Evolutionary conservation across 2,888 invertebrate genomes (phyloP), one percentile per base, ranked within the genome.

Genomic region (Pachydiplax longipennis): DNA sequence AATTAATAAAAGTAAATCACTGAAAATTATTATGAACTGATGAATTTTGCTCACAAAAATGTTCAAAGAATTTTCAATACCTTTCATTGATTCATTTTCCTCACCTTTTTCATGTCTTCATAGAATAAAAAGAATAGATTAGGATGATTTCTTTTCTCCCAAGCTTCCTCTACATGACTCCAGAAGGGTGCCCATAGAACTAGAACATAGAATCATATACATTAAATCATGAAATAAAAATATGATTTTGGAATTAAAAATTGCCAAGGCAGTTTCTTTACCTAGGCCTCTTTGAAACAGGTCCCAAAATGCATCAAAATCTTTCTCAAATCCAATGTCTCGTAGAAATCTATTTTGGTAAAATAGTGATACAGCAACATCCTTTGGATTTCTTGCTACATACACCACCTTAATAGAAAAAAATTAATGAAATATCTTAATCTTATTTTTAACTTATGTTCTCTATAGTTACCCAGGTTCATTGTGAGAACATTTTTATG

Each of bases 121-220:
- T 98, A 98, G 93, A 97, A 97, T 91, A 98, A 94, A 92, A 97
- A 97, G 0, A 97, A 94, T 91, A 97, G 94, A 93, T 97, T 97
- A 2, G 96, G 94, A 92, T 97, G 94, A 91, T 97, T 92, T 92
- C 96, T 95, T 90, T 95, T 93, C 10, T 95, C 94, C 96, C 97
- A 97, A 0, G 97, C 97, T 94, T 98, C 97, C 93, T 96, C 96
- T 2, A 98, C 93, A 92, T 98, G 98, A 90, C 96, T 96, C 95
- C 97, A 97, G 93, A 96, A 97, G 0, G 97, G 97, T 90, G 96
- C 95, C 96, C 96, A 97, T 61, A 96, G 95, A 93, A 96, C 97
- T 97, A n/a, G n/a, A n/a, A n/a, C n/a, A n/a, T n/a, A n/a, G 92
- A 35, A 90, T 90, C 22, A n/a, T 35, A 48, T 22, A 40, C 22